These are phyloP conservation scores for Catonia carolina DNA, from an alignment of 2,888 invertebrate genomes.

Conservation along the genomic window DNA sequence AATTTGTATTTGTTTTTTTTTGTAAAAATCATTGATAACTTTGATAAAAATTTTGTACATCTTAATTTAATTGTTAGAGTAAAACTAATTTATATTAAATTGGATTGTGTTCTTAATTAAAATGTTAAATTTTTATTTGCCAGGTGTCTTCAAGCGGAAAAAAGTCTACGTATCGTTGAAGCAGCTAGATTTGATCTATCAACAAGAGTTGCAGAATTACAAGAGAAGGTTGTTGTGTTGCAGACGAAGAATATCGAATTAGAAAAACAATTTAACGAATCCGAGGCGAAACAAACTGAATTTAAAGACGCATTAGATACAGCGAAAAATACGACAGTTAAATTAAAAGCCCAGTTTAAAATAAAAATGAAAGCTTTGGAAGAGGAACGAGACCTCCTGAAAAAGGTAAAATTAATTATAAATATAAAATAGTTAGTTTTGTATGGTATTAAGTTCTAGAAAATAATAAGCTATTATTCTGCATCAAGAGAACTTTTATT, in stretches of 20 bases:
- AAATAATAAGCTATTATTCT: too few species aligned
- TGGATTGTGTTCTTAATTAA: too few species aligned
- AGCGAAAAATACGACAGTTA: slow-evolving; percentile 68
- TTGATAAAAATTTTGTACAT: too few species aligned
- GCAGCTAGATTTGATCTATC: slow-evolving; percentile 38
- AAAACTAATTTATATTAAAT: too few species aligned
- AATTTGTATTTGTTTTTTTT: too few species aligned
- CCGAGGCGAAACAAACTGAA: slow-evolving; percentile 42
- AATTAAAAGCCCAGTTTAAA: slow-evolving; percentile 64
- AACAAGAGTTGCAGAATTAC: slow-evolving; percentile 38
- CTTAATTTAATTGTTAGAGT: too few species aligned
- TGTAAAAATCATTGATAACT: too few species aligned
- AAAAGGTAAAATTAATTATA: slow-evolving; percentile 41
- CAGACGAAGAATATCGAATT: slow-evolving; percentile 49
- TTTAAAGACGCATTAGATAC: slow-evolving; percentile 65
- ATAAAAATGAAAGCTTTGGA: slow-evolving; percentile 67
- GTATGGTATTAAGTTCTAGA: too few species aligned
- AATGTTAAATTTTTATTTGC: too few species aligned
- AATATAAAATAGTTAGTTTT: too few species aligned
- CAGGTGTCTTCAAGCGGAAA: slow-evolving; percentile 34
- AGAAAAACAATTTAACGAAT: slow-evolving; percentile 46
- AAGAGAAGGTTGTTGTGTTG: slow-evolving; percentile 32
- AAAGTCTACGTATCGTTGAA: slow-evolving; percentile 35
- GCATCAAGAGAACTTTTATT: too few species aligned
- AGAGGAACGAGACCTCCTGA: slow-evolving; percentile 51